A percentile compares a stretch with the other conserved stretches of the same genome.
These are phyloP conservation scores for Acronicta alni DNA, from an alignment of 2,888 invertebrate genomes.

Conservation along the genomic window DNA sequence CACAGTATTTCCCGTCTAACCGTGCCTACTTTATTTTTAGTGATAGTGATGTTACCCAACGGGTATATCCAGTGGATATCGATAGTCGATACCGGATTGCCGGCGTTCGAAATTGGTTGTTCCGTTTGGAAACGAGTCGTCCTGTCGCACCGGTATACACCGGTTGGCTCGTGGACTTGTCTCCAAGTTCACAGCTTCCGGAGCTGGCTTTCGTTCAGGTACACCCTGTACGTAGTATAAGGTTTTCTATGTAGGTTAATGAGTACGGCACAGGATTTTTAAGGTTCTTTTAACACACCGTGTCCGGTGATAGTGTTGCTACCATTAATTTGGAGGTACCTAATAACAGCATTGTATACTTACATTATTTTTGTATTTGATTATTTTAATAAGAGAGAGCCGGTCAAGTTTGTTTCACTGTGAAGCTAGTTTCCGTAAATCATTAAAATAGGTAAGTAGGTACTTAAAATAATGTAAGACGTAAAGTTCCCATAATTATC, in stretches of 20 bases:
- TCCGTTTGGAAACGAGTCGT: conserved; percentile 74
- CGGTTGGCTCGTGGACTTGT: conserved; percentile 43
- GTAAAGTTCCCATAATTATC: neutral
- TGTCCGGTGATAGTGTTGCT: neutral
- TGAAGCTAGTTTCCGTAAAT: too few species aligned
- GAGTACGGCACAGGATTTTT: conserved; percentile 1
- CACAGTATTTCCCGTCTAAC: conserved; percentile 5
- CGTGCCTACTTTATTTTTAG: conserved; percentile 40
- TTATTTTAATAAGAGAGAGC: neutral
- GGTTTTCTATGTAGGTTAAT: conserved; percentile 32
- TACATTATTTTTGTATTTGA: neutral
- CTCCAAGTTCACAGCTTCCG: conserved; percentile 56
- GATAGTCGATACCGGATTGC: conserved; percentile 52
- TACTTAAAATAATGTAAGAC: too few species aligned
- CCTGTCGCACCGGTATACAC: conserved; percentile 59
- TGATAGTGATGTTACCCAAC: conserved; percentile 42
- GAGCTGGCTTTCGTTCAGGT: conserved; percentile 51
- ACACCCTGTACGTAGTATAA: conserved; percentile 31
- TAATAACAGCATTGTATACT: too few species aligned
- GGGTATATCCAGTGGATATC: conserved; percentile 42
- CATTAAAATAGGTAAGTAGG: too few species aligned
- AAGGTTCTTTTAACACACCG: neutral
- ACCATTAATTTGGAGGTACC: too few species aligned
- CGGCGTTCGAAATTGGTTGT: conserved; percentile 70
- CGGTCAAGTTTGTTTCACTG: too few species aligned